A percentile compares a stretch with the other conserved stretches of the same genome.
phyloP scores from a whole-genome alignment of 2,888 invertebrate genomes.

The Doris montereyensis region DNA sequence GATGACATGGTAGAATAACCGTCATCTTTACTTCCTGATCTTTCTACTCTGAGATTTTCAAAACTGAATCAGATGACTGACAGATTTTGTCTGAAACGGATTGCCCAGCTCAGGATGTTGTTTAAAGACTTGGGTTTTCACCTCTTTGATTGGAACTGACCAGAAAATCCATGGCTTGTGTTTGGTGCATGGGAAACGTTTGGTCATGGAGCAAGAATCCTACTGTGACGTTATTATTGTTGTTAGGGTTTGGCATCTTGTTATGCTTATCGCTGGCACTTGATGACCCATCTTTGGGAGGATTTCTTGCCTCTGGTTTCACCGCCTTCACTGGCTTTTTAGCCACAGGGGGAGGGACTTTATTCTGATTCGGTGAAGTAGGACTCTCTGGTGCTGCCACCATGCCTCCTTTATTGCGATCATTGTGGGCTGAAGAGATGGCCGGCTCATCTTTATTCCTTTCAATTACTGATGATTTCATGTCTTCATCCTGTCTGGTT shows the following conservation, averaged over 20 bases:
- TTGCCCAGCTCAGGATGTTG: background rate
- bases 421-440: background rate
- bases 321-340: conserved; percentile 31
- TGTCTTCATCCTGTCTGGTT: conserved; percentile 7
- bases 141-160: too few species aligned
- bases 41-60: conserved; percentile 59
- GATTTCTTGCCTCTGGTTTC: conserved; percentile 14
- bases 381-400: background rate
- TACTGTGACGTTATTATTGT: conserved; percentile 32
- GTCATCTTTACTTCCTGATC: conserved; percentile 66
- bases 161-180: too few species aligned
- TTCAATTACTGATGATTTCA: conserved; percentile 34
- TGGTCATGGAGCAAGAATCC: conserved; percentile 29
- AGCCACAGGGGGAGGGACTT: conserved; percentile 34
- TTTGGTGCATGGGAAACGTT: background rate
- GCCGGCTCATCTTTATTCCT: conserved; percentile 30
- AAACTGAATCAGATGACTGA: conserved; percentile 54
- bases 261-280: background rate
- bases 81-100: conserved; percentile 18
- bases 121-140: too few species aligned
- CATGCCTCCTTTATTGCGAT: background rate
- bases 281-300: background rate
- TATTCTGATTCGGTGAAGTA: conserved; percentile 11
- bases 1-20: conserved; percentile 69
- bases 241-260: background rate